Conservation (phyloP, 2,888 invertebrate species). For the Magallana nippona region DNA sequence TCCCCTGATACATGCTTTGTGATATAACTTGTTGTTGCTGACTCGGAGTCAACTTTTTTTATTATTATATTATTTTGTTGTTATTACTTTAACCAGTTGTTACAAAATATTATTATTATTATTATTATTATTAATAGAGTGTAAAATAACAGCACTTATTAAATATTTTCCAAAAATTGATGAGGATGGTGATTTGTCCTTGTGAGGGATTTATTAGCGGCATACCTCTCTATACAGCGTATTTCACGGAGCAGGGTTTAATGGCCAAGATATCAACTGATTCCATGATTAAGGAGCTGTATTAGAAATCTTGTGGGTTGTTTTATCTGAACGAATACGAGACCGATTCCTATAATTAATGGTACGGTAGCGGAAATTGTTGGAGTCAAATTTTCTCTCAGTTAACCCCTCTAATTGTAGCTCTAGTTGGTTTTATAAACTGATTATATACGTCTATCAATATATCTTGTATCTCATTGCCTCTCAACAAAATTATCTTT, state of each 20-base stretch:
- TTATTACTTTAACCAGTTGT: constrained; percentile 18
- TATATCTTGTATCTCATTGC: too few relatives aligned
- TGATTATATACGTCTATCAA: too few relatives aligned
- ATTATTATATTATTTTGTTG: constrained; percentile 24
- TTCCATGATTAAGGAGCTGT: constrained; percentile 9
- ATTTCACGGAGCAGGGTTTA: constrained; percentile 26
- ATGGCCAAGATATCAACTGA: not conserved
- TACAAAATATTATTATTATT: constrained; percentile 21
- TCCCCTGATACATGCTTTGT: not conserved
- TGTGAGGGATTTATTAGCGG: not conserved
- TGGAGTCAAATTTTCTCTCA: not conserved
- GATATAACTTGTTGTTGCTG: constrained; percentile 19
- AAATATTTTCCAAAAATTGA: constrained; percentile 31
- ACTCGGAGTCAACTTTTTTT: constrained; percentile 18
- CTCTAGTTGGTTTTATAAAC: too few relatives aligned
- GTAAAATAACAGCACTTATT: constrained; percentile 15
- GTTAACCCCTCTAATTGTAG: too few relatives aligned
- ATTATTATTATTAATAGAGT: not conserved
- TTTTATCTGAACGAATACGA: not conserved
- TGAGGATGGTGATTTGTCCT: not conserved
- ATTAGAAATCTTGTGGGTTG: constrained; percentile 1
- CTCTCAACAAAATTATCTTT: too few relatives aligned
- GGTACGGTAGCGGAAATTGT: not conserved
- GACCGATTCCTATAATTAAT: not conserved
- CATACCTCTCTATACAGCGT: not conserved